Evolutionary conservation across 2,113 vertebrate species (phyloP), one percentile per base, ranked within the genome.

Genomic region (Pycnonotus jocosus): DNA sequence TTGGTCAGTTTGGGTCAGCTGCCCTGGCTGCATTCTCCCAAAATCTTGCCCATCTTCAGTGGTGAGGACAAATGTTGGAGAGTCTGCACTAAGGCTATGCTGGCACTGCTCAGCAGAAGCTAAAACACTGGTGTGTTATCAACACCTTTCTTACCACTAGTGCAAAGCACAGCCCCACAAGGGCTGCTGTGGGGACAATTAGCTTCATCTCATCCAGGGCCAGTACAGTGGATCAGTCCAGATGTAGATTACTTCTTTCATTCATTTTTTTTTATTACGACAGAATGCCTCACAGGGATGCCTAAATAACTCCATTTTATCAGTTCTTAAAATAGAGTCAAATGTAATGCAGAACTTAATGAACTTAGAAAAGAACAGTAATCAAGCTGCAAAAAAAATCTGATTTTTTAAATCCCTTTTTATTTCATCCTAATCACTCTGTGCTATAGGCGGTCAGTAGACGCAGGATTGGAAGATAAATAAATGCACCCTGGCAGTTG

Each of bases 401-500:
- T 1, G 0, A 15, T 15, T 23, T 51, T 37, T 31, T 70, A 15
- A 66, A 73, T 31, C 30, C 56, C 38, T 86, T 90, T 93, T 96
- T 94, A 96, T 95, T 94, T 96, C 66, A 96, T 90, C 80, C 60
- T 95, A 95, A 95, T 97, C 86, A 88, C 61, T 90, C 70, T 83
- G 91, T 89, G 60, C 93, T 97, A 66, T 90, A 93, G 80, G 88
- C 44, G 23, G 56, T 96, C 85, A 91, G 70, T n/a, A 95, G 92
- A 92, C 71, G 74, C 58, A 86, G 62, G 31, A 93, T 19, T 95
- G 79, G 65, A 95, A 97, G 83, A 94, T 80, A 95, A 96, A 96
- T 92, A 97, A 93, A 95, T 93, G 93, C 94, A 97, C 82, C 86
- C 82, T 94, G 97, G 95, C 95, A 97, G 97, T 96, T 97, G 96